Conservation (phyloP, 2,797 vertebrate species). For the Anabacerthia variegaticeps region DNA sequence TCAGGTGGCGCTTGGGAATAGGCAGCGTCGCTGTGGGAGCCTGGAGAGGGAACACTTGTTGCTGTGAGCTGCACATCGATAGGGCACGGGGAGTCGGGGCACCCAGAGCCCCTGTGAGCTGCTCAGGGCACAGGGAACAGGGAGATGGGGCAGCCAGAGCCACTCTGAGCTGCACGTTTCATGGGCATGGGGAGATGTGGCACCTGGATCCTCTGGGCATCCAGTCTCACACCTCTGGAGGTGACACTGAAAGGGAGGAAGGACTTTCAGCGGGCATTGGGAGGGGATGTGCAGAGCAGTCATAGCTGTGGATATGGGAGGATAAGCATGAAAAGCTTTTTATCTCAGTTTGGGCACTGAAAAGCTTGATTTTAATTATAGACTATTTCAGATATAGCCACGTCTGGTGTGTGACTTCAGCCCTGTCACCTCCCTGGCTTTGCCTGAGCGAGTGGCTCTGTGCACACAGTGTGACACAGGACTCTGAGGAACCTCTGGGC, state of each 20-base stretch:
- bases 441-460: accelerated
- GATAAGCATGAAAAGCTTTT: neutral
- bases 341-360: neutral
- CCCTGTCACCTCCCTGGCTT: neutral
- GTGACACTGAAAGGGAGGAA: neutral
- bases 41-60: neutral
- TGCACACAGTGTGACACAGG: accelerated
- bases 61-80: neutral
- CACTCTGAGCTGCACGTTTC: neutral
- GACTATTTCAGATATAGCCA: neutral
- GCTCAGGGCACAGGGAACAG: neutral
- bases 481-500: neutral
- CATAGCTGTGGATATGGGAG: neutral
- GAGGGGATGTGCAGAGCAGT: neutral
- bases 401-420: neutral
- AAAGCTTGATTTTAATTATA: neutral
- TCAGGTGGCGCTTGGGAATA: constrained; percentile 50
- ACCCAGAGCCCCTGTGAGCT: neutral
- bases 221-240: too few species aligned
- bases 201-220: neutral
- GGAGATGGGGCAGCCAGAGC: neutral
- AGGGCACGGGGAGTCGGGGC: accelerated
- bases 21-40: neutral
- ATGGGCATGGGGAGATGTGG: too few species aligned
- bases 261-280: accelerated